Percentiles rank a stretch among this genome's conserved stretches.
Conservation (phyloP, 2,113 vertebrate genomes). For the Colossoma macropomum region DNA sequence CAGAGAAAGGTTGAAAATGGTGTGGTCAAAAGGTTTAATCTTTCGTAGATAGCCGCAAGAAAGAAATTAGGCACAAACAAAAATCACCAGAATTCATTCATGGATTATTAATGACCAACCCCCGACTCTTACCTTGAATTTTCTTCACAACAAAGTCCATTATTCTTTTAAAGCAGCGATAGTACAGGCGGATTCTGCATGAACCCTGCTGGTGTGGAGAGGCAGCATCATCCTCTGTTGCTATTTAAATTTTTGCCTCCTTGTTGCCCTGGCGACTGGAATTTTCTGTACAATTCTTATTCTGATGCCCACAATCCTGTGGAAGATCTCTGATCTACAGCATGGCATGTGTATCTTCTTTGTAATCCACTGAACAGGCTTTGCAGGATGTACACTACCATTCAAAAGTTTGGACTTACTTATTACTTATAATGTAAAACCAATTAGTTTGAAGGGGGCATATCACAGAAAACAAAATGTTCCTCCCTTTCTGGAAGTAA, state of each 20-base stretch:
- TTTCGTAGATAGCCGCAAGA: not conserved
- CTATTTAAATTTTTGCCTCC: slow-evolving; percentile 51
- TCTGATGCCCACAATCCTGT: slow-evolving; percentile 3
- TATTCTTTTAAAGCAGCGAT: not conserved
- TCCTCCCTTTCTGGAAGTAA: too few species aligned
- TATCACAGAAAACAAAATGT: too few species aligned
- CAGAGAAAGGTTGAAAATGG: slow-evolving; percentile 36
- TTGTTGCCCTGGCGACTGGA: slow-evolving; percentile 43
- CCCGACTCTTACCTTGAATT: slow-evolving; percentile 41
- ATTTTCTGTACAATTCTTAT: slow-evolving; percentile 19
- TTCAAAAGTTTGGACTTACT: too few species aligned
- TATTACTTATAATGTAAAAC: too few species aligned
- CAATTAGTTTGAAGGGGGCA: too few species aligned
- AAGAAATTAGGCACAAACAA: not conserved
- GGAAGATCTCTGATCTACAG: slow-evolving; percentile 5
- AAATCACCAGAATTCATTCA: not conserved
- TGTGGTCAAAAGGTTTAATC: slow-evolving; percentile 24
- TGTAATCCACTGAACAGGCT: not conserved
- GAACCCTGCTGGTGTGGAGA: not conserved
- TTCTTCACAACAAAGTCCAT: slow-evolving; percentile 34
- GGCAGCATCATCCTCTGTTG: slow-evolving; percentile 26
- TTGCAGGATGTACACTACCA: not conserved
- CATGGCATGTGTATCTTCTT: not conserved
- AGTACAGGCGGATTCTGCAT: not conserved
- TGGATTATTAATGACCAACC: not conserved